Evolutionary conservation across 2,797 vertebrate genomes (phyloP), one percentile per base, ranked within the genome.

Genomic region (Martes flavigula): DNA sequence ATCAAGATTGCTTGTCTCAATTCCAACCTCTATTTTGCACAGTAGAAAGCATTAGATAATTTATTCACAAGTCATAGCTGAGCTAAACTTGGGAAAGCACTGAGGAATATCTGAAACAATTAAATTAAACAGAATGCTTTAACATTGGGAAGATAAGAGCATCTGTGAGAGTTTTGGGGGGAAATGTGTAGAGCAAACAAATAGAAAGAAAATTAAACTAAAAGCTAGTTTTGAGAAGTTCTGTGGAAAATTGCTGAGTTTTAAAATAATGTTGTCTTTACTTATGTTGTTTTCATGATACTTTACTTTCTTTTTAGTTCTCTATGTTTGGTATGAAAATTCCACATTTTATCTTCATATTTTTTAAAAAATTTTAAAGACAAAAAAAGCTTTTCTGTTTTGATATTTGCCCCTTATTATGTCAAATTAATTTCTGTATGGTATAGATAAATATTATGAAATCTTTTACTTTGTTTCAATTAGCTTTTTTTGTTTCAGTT

Each of bases 71-170:
- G 58, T 96, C 85, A 91, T 2, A n/a, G 35, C 23, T 93, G 81
- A 97, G 8, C 25, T 97, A 93, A 98, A 96, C 35, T 75, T 35
- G 91, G 84, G 51, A 40, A 82, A 79, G 58, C 20, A 84, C 11
- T 17, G 78, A 64, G 73, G 72, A 96, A 91, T 78, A 86, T 35
- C 66, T 32, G 92, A 96, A 92, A 35, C 11, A 95, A 86, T 35
- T 91, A 96, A 96, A 96, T 2, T 18, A 38, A 92, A 12, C 23
- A 82, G 87, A 96, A 79, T 7, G 58, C 83, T 48, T 91, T 43
- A 46, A 87, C 21, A 7, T 58, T 87, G 9, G 77, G 56, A 85
- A 87, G 88, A 62, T 48, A n/a, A 58, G 38, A 97, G 58, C 18
- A 77, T 35, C 58, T 84, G 23, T 82, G 40, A 48, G 0, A 82